Evolutionary conservation across 2,113 vertebrate genomes (phyloP).

Genomic region (Protobothrops flavoviridis): DNA sequence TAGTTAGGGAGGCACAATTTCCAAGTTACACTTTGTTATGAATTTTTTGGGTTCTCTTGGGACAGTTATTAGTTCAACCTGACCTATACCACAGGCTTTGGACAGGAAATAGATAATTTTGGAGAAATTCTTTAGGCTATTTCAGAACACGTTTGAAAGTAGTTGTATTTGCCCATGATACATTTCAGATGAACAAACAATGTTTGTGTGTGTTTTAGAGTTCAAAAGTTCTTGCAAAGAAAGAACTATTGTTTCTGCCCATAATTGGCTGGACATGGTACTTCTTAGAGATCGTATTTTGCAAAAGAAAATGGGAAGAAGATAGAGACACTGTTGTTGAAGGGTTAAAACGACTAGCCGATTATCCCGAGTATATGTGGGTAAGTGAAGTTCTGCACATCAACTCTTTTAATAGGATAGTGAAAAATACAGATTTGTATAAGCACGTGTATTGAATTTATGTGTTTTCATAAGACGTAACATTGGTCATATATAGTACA

Average conservation of each 20-base stretch:
- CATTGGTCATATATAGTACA: not conserved
- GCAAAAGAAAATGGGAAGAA: conserved; percentile 96
- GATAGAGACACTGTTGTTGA: conserved; percentile 86
- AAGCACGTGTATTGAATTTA: not conserved
- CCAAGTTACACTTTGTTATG: not conserved
- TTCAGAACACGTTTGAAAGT: not conserved
- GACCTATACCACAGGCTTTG: not conserved
- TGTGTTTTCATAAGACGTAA: not conserved
- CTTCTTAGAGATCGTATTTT: conserved; percentile 98
- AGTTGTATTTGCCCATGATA: not conserved
- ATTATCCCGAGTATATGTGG: conserved; percentile 98
- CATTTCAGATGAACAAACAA: not conserved
- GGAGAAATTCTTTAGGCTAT: not conserved
- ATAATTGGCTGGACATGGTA: conserved; percentile 99
- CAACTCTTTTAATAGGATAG: not conserved
- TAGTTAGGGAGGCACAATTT: not conserved
- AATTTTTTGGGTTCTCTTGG: not conserved
- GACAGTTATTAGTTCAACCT: not conserved
- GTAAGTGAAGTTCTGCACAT: conserved; percentile 72
- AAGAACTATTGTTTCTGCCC: conserved; percentile 92
- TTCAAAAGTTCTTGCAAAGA: conserved; percentile 97
- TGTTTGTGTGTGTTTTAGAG: conserved; percentile 72
- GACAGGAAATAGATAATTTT: not conserved
- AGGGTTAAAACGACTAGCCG: conserved; percentile 79
- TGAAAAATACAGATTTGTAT: not conserved